Evolutionary conservation across 2,113 vertebrate species (phyloP).

Genomic region (Eurypyga helias): DNA sequence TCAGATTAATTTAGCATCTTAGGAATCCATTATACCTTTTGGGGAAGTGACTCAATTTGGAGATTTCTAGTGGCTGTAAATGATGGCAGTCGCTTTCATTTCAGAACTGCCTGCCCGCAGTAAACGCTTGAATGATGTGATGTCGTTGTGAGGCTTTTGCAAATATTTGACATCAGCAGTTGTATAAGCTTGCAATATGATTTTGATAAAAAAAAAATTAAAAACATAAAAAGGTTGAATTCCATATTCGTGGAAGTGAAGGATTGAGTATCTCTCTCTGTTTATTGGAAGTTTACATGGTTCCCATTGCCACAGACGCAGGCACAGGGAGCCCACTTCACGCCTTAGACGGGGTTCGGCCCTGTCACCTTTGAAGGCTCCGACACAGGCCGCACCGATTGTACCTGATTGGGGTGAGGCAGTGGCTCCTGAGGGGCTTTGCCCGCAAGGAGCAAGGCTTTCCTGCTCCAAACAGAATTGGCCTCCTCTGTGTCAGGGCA

Average conservation of each 20-base stretch:
- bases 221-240: not conserved
- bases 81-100: slow-evolving; percentile 25
- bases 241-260: not conserved
- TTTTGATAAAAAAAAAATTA: not conserved
- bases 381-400: not conserved
- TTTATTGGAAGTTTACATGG: not conserved
- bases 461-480: not conserved
- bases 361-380: accelerated
- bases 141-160: not conserved
- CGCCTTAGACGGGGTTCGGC: not conserved
- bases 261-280: not conserved
- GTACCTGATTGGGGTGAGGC: not conserved
- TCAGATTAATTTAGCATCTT: slow-evolving; percentile 62
- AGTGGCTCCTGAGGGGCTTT: not conserved
- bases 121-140: slow-evolving; percentile 34
- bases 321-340: not conserved
- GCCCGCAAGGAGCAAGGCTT: not conserved
- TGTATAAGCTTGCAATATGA: slow-evolving; percentile 19
- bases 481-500: not conserved
- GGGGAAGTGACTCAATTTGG: slow-evolving; percentile 47
- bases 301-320: not conserved
- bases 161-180: not conserved
- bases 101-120: not conserved
- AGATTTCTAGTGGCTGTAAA: slow-evolving; percentile 43
- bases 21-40: slow-evolving; percentile 51